Conservation (phyloP, 2,888 invertebrate species). For the Eurytoma adleriae region DNA sequence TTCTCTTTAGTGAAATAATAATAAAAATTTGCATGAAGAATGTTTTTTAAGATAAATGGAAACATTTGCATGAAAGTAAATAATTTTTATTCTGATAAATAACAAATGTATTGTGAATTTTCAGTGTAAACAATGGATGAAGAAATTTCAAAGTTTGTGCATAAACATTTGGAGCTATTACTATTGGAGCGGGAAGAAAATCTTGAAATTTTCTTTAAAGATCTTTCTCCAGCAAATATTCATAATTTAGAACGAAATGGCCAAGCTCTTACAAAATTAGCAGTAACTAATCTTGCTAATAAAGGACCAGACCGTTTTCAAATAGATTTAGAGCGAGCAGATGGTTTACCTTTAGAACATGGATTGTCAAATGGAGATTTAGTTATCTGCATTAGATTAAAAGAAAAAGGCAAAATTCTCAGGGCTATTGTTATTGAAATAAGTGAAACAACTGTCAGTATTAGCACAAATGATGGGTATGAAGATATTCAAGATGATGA, state of each 20-base stretch:
- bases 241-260: slow-evolving; percentile 61
- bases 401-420: slow-evolving; percentile 56
- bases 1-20: too few relatives aligned
- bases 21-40: too few relatives aligned
- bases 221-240: slow-evolving; percentile 60
- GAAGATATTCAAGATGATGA: slow-evolving; percentile 62
- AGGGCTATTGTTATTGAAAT: slow-evolving; percentile 60
- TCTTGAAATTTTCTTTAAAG: slow-evolving; percentile 59
- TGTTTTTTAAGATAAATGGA: too few relatives aligned
- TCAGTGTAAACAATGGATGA: slow-evolving; percentile 60
- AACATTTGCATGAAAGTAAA: background rate
- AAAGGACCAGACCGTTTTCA: slow-evolving; percentile 60
- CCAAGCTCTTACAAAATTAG: slow-evolving; percentile 61
- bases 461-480: slow-evolving; percentile 59
- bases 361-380: slow-evolving; percentile 62
- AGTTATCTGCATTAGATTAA: slow-evolving; percentile 61
- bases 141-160: slow-evolving; percentile 59
- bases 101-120: background rate
- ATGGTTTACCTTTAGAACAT: slow-evolving; percentile 61
- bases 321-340: slow-evolving; percentile 59
- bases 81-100: background rate
- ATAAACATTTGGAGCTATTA: slow-evolving; percentile 60
- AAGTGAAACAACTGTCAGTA: slow-evolving; percentile 58
- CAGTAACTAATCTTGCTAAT: slow-evolving; percentile 58
- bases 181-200: slow-evolving; percentile 63